Evolutionary conservation across 2,797 vertebrate genomes (phyloP), one percentile per base, ranked within the genome.

Genomic region (Tamandua tetradactyla): DNA sequence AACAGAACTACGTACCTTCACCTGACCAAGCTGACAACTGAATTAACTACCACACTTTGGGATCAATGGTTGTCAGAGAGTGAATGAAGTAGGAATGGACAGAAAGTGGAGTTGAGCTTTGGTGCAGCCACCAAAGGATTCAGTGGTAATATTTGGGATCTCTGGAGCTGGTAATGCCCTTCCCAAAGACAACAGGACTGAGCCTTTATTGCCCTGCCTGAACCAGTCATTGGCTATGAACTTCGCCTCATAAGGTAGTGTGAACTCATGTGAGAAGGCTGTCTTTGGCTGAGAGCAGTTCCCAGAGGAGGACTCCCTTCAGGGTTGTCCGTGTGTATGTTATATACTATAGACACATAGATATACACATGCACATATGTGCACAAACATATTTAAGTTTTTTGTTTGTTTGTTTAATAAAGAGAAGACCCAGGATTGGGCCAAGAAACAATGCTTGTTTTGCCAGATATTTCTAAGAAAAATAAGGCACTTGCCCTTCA

Each of bases 391-490:
- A 37, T 7, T 47, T 20, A 11, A 35, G 4, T 61, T 42, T 30
- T 82, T 68, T 87, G 64, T 37, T 6, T 68, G 6, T 62, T 10
- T 30, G 30, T 30, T 62, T 30, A 5, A 15, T 55, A 55, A 89
- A 94, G 49, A 94, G 68, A 69, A 69, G 59, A 68, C 44, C 20
- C 57, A 74, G 37, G 82, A 74, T 84, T 86, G 84, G 18, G 23
- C 74, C 81, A 87, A 83, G 44, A 79, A 94, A 69, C 8, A 84
- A 22, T 61, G 4, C 25, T 79, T 82, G 27, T 55, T 92, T 95
- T 72, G 25, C 30, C 89, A 82, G 37, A 52, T 55, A 64, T 75
- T 83, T 93, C 44, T 89, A 84, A 94, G 52, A 89, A 94, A 92
- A 83, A 90, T 74, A 91, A 95, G 35, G 44, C 2, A 75, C 30